Evolutionary conservation across 2,888 invertebrate species (phyloP).

Genomic region (Meiosimyza platycephala): DNA sequence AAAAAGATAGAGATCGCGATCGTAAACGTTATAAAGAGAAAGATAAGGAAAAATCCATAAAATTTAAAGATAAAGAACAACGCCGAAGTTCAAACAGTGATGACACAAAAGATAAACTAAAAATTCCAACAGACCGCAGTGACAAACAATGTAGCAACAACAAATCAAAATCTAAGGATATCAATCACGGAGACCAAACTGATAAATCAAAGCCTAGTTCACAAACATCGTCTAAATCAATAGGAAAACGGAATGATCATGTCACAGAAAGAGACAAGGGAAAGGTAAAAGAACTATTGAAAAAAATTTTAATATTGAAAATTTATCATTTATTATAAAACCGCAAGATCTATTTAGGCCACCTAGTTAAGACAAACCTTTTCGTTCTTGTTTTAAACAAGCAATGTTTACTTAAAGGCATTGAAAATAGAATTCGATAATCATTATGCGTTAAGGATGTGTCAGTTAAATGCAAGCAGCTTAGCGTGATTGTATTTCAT

Average conservation of each 20-base stretch:
- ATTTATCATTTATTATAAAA: too few relatives aligned
- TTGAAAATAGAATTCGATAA: too few relatives aligned
- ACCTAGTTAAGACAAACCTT: too few relatives aligned
- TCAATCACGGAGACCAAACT: neutral
- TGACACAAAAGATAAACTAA: slow-evolving; percentile 40
- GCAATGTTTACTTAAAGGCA: too few relatives aligned
- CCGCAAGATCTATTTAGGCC: too few relatives aligned
- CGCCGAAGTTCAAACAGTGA: slow-evolving; percentile 36
- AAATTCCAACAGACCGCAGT: slow-evolving; percentile 42
- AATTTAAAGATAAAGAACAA: slow-evolving; percentile 27
- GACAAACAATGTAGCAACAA: slow-evolving; percentile 2
- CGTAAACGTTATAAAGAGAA: slow-evolving; percentile 49
- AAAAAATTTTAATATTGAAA: too few relatives aligned
- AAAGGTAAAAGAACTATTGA: slow-evolving; percentile 43
- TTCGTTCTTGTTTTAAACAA: too few relatives aligned
- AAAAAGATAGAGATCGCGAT: slow-evolving; percentile 60
- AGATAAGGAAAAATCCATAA: slow-evolving; percentile 44
- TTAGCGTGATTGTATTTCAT: too few relatives aligned
- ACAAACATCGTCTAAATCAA: slow-evolving; percentile 46
- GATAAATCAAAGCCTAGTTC: slow-evolving; percentile 44
- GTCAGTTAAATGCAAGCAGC: too few relatives aligned
- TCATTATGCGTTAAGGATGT: too few relatives aligned
- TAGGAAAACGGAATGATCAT: slow-evolving; percentile 39
- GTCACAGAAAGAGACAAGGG: slow-evolving; percentile 43
- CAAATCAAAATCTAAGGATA: slow-evolving; percentile 44